phyloP scores from a whole-genome alignment of 2,797 vertebrate species.

The Apogon talboti region DNA sequence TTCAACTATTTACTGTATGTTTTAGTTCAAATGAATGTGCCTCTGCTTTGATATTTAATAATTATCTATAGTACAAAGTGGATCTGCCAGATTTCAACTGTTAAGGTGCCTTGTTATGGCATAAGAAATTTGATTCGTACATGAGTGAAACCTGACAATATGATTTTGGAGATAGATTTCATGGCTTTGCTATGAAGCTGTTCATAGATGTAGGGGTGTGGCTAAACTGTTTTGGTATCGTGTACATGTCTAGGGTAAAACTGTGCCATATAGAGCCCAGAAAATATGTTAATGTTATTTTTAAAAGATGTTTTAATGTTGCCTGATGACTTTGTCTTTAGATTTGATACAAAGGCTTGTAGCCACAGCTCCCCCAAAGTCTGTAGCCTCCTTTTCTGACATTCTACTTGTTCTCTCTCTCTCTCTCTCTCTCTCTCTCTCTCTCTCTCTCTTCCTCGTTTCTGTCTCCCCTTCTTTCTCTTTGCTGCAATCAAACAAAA shows the following conservation, averaged over 20 bases:
- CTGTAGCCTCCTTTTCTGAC: slow-evolving; percentile 79
- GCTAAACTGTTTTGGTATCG: slow-evolving; percentile 85
- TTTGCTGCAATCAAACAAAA: slow-evolving; percentile 89
- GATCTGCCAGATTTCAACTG: slow-evolving; percentile 81
- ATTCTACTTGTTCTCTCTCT: slow-evolving; percentile 69
- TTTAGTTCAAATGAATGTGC: slow-evolving; percentile 84
- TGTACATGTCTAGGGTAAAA: slow-evolving; percentile 85
- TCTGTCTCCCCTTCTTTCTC: slow-evolving; percentile 82
- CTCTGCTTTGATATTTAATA: slow-evolving; percentile 84
- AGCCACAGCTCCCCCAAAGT: slow-evolving; percentile 86
- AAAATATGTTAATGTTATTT: slow-evolving; percentile 85
- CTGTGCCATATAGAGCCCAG: slow-evolving; percentile 87
- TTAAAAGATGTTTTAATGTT: slow-evolving; percentile 87
- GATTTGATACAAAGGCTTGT: slow-evolving; percentile 87
- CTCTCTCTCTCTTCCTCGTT: slow-evolving; percentile 67
- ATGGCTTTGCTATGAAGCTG: slow-evolving; percentile 82
- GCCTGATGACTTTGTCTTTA: slow-evolving; percentile 87
- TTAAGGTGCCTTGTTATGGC: slow-evolving; percentile 83
- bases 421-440: slow-evolving; percentile 64
- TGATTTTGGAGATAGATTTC: slow-evolving; percentile 74
- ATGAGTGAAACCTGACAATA: slow-evolving; percentile 60
- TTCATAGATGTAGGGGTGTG: slow-evolving; percentile 85
- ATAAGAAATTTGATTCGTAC: slow-evolving; percentile 77
- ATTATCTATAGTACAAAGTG: slow-evolving; percentile 76
- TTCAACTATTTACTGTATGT: slow-evolving; percentile 82